phyloP scores from a whole-genome alignment of 2,888 invertebrate genomes.

The Drosophila koepferae region DNA sequence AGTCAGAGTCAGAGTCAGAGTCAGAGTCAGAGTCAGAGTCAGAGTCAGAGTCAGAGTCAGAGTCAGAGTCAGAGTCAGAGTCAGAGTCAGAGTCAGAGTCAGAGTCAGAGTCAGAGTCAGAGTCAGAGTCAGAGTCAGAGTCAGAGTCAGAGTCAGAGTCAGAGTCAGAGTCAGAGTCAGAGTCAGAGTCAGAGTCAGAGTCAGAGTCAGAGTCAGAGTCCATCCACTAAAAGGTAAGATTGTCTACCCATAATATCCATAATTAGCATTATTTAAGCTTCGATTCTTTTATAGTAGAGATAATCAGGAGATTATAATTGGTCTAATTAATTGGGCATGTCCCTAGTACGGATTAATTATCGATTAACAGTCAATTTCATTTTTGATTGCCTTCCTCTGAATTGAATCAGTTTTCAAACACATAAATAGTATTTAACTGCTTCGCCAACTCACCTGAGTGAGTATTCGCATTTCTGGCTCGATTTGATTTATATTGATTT shows the following conservation, averaged over 20 bases:
- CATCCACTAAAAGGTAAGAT: too few relatives aligned
- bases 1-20: neutral
- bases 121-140: neutral
- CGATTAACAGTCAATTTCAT: neutral
- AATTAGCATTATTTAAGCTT: neutral
- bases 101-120: neutral
- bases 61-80: neutral
- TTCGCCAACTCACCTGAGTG: constrained; percentile 3
- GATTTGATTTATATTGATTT: constrained; percentile 36
- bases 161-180: neutral
- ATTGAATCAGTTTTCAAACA: constrained; percentile 2
- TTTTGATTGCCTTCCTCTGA: neutral
- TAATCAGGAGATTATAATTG: too few relatives aligned
- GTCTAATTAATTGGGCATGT: too few relatives aligned
- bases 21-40: neutral
- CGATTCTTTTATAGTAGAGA: too few relatives aligned
- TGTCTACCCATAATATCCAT: neutral
- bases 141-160: neutral
- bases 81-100: neutral
- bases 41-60: neutral
- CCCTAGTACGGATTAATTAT: neutral
- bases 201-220: neutral
- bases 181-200: neutral
- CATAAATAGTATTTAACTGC: neutral
- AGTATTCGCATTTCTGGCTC: constrained; percentile 9